Percentiles rank a stretch among this genome's conserved stretches.
phyloP scores from a whole-genome alignment of 2,888 invertebrate species.

The Autographa gamma region DNA sequence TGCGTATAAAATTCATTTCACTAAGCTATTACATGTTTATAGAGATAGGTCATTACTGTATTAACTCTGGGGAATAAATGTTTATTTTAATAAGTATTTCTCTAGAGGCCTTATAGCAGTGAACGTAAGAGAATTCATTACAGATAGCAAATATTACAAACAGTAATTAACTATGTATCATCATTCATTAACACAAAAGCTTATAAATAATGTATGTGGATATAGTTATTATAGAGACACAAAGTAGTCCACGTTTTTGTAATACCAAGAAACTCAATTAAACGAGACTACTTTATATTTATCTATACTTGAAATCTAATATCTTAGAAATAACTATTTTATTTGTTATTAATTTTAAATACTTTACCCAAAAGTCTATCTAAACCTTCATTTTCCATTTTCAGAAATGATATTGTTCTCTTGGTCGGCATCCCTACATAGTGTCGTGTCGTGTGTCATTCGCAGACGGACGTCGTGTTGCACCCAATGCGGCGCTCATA shows the following conservation, averaged over 20 bases:
- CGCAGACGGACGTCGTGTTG: conserved; percentile 70
- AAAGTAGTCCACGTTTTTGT: not conserved
- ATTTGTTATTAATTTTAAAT: no score
- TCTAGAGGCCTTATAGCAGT: conserved; percentile 16
- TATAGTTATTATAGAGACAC: not conserved
- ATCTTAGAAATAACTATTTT: no score
- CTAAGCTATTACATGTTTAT: conserved; percentile 37
- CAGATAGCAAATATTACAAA: conserved; percentile 16
- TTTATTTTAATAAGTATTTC: conserved; percentile 33
- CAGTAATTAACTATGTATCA: not conserved
- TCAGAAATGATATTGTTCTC: conserved; percentile 41
- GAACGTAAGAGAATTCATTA: conserved; percentile 21
- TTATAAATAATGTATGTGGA: not conserved
- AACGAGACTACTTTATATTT: no score
- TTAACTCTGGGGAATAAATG: conserved; percentile 32
- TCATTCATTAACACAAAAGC: not conserved
- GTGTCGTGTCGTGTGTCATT: conserved; percentile 60
- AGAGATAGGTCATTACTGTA: conserved; percentile 43
- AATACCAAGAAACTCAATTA: no score
- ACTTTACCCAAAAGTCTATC: no score
- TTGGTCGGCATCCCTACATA: conserved; percentile 29
- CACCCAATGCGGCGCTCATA: conserved; percentile 78
- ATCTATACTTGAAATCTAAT: no score
- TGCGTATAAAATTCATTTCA: conserved; percentile 61
- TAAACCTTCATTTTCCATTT: not conserved